Base-by-base conservation (phyloP, 1,140 invertebrate genomes). In the Drosophila sulfurigaster region DNA sequence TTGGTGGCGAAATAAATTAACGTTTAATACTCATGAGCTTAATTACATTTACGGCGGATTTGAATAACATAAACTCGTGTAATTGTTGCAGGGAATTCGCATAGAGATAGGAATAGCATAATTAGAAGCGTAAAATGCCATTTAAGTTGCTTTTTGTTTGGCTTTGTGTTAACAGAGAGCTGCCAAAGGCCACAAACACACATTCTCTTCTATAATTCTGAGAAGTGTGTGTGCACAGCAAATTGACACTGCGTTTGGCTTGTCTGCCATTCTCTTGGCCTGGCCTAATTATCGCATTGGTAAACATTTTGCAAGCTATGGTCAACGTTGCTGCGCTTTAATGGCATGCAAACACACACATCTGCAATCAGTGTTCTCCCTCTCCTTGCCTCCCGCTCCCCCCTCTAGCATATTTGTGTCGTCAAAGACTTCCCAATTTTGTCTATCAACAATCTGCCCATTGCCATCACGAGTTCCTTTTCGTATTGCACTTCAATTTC, bases 31-130 rank as follows among this genome's bases (percentile, higher is more conserved):
- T 79, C 81, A 76, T 72, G 85, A 89, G 85, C 81, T 89, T 90
- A 90, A 89, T 89, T 89, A 89, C 81, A 72, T 90, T 89, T 79
- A 90, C 78, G 86, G 52, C 69, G 76, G 86, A 89, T 90, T 88
- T 85, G 71, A 83, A 83, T 86, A 75, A 86, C 78, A 72, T 72
- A 81, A 89, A 83, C 63, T 78, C 67, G 52, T 83, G 80, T 89
- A 87, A 89, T 78, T 83, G 80, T 75, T 63, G 20, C 43, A 28
- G 11, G 32, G 8, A 7, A 25, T 25, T 25, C 20, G 20, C 20
- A 25, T 4, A 5, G 3, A n/a, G 13, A 38, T 6, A 62, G 49
- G 49, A n/a, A 35, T 43, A 82, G 75, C 63, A 81, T 88, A 88
- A 88, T 88, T 88, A 88, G 80, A 68, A 71, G 64, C 49, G 46